Evolutionary conservation across 1,140 invertebrate genomes (phyloP), one percentile per base, ranked within the genome.

Genomic region (Belonocnema kinseyi): DNA sequence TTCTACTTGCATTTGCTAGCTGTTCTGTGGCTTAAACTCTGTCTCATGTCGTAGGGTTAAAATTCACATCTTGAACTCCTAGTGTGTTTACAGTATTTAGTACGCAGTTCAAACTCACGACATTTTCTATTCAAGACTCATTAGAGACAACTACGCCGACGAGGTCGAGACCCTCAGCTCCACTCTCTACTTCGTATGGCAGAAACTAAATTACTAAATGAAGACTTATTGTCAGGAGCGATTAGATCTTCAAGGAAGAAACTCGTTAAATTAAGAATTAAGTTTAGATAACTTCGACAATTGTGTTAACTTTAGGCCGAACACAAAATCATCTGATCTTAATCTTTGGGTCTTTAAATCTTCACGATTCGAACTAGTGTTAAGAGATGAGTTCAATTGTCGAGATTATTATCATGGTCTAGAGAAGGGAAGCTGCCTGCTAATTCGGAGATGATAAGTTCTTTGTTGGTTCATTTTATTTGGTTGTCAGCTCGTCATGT

Each of bases 261-360:
- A 54, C 53, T 54, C 16, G 53, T 54, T 54, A 54, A 19, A 54
- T 54, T 54, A 54, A 54, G 53, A 54, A 54, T 54, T 54, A 54
- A 54, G 53, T 54, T 54, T n/a, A 54, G 53, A 54, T 17, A n/a
- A 54, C n/a, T 54, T 54, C 16, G n/a, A 7, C 53, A 54, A 54
- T 54, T 54, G 53, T 19, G 53, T 54, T 54, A 19, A 54, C 4
- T 17, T 54, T 54, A 19, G n/a, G n/a, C 16, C 53, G 53, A n/a
- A 17, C 53, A 17, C 53, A 17, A 19, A 19, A 17, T 17, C 53
- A 17, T 54, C 53, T 46, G 4, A 46, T 46, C 40, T 46, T 46
- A 46, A 46, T 11, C 40, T 54, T 5, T n/a, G 17, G 53, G 53
- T 54, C 7, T n/a, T 2, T 10, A 54, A 19, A 19, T 54, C 53